Conservation (phyloP, 2,113 vertebrate species). For the Oryzias curvinotus region DNA sequence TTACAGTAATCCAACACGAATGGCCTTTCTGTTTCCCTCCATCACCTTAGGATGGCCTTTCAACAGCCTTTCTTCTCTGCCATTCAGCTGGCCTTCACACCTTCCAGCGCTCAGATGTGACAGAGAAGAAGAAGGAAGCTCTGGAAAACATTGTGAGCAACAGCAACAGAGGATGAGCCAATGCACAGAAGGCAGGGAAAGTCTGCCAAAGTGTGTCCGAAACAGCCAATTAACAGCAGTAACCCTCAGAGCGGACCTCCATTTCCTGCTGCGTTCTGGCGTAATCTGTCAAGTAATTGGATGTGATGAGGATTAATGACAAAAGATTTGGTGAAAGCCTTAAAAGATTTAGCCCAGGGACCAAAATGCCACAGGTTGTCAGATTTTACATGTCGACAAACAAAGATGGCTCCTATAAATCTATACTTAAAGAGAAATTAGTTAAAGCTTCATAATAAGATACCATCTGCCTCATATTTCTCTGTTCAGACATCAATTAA, state of each 20-base stretch:
- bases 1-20: conserved; percentile 63
- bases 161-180: not conserved
- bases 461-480: not conserved
- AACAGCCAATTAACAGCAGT: conserved; percentile 45
- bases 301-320: conserved; percentile 20
- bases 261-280: conserved; percentile 38
- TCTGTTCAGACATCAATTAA: not conserved
- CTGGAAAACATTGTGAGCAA: not conserved
- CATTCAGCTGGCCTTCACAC: conserved; percentile 35
- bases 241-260: conserved; percentile 47
- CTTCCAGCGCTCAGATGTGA: conserved; percentile 3
- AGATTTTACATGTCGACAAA: no score
- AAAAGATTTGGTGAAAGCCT: conserved; percentile 3
- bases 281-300: conserved; percentile 43
- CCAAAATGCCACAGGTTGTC: no score
- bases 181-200: conserved; percentile 25
- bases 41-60: conserved; percentile 51
- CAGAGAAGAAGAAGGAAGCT: not conserved
- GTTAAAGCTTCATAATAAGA: not conserved
- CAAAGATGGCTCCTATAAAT: no score
- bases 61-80: conserved; percentile 40
- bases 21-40: conserved; percentile 50
- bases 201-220: conserved; percentile 47
- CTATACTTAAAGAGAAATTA: not conserved
- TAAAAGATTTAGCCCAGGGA: not conserved